Evolutionary conservation across 2,113 vertebrate species (phyloP), one percentile per base, ranked within the genome.

Genomic region (Zapornia atra): DNA sequence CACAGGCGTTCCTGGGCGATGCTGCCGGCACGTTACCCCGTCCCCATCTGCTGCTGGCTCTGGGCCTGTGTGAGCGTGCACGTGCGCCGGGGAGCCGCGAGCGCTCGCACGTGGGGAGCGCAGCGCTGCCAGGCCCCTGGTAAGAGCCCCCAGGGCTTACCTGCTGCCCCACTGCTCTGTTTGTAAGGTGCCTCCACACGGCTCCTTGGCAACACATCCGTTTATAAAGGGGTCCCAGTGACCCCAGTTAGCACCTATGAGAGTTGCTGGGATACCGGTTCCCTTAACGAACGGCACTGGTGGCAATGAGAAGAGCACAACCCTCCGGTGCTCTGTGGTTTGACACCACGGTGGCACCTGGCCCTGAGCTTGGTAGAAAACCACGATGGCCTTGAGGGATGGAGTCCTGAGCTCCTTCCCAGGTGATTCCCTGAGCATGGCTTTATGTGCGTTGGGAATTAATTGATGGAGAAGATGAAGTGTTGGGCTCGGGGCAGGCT

Each of bases 171-270:
- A 64, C 82, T 25, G 13, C 87, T 96, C 90, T 90, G 56, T 78
- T 97, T 96, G 69, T 75, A 75, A 92, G 94, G 95, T 96, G 94
- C 95, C 90, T 96, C 85, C 68, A 82, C 66, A 63, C 13, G 46
- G 96, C 95, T 91, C 94, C 97, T 96, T 81, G 97, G 96, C 96
- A 96, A 95, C 96, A 79, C 92, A 60, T n/a, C 38, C 33, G 3
- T 56, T 95, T 66, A 69, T 77, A 79, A 92, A 96, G 93, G 89
- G 42, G 73, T 80, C 87, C 95, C 20, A 13, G 93, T 48, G 94
- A 89, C 97, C 94, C 93, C 54, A 59, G 44, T 77, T n/a, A 89
- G 92, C 95, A 82, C 91, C 93, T 77, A 36, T 77, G 79, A 2
- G 77, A 92, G 92, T 94, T 92, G 72, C 90, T 15, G 96, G 95